phyloP scores from a whole-genome alignment of 2,797 vertebrate species.

The Lindbergichthys nudifrons region DNA sequence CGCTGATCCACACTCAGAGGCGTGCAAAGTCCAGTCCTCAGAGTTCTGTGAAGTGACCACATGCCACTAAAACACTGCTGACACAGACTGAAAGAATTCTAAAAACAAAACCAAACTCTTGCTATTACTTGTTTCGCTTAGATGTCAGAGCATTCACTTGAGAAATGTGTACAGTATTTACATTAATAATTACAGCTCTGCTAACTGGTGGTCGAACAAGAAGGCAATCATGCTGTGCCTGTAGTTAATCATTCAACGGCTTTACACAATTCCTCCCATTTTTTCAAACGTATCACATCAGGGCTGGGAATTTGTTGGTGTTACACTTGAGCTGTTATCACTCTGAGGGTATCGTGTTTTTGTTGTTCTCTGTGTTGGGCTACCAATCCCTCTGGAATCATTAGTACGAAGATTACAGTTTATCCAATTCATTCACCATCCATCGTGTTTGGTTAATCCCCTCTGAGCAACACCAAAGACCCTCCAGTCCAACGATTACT shows the following conservation, averaged over 20 bases:
- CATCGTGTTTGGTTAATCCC: constrained; percentile 20
- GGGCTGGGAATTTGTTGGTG: background rate
- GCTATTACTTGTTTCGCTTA: background rate
- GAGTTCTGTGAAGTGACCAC: constrained; percentile 21
- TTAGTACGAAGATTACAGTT: constrained; percentile 32
- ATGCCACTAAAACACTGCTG: constrained; percentile 7
- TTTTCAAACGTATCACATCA: constrained; percentile 44
- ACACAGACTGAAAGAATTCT: too few species aligned
- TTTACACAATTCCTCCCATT: constrained; percentile 61
- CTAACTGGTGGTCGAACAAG: constrained; percentile 8
- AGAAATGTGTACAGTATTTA: background rate
- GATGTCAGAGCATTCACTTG: background rate
- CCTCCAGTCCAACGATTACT: background rate
- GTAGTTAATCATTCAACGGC: constrained; percentile 65
- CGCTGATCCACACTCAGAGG: constrained; percentile 43
- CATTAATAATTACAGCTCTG: constrained; percentile 2
- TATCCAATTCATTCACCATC: constrained; percentile 19
- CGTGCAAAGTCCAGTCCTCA: constrained; percentile 47
- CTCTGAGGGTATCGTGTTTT: constrained; percentile 18
- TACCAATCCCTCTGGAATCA: constrained; percentile 15
- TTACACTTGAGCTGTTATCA: constrained; percentile 21
- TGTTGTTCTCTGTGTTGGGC: constrained; percentile 6
- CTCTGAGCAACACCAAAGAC: constrained; percentile 12
- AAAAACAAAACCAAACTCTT: too few species aligned
- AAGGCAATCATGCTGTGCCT: constrained; percentile 7